A percentile compares a stretch with the other conserved stretches of the same genome.
phyloP scores from a whole-genome alignment of 2,113 vertebrate species.

The Leucopternis melanops region DNA sequence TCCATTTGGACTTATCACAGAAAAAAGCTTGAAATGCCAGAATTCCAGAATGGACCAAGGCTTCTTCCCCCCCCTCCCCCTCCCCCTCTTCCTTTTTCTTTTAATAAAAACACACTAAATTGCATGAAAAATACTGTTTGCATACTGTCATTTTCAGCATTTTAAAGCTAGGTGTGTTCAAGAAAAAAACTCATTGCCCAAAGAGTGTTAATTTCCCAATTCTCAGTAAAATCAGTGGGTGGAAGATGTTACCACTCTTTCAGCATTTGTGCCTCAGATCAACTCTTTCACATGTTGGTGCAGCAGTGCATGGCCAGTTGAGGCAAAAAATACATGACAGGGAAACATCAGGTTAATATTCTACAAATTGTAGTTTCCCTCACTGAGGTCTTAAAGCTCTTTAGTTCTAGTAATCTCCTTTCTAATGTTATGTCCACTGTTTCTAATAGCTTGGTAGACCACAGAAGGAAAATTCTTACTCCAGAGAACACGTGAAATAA shows the following conservation, averaged over 20 bases:
- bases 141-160: not conserved
- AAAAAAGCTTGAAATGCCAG: not conserved
- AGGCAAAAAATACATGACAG: not conserved
- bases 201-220: not conserved
- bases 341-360: not conserved
- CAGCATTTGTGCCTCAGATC: not conserved
- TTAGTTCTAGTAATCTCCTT: not conserved
- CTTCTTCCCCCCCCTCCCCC: too few species aligned
- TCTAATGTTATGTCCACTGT: not conserved
- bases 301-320: not conserved
- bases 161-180: not conserved
- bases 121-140: not conserved
- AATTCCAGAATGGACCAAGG: not conserved
- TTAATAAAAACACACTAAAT: not conserved
- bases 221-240: not conserved
- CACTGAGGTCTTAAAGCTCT: not conserved
- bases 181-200: not conserved
- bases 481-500: conserved; percentile 28
- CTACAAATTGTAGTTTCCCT: not conserved
- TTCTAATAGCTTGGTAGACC: conserved; percentile 30
- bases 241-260: not conserved
- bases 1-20: not conserved
- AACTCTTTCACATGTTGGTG: not conserved
- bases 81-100: not conserved
- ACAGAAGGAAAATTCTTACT: conserved; percentile 36